Evolutionary conservation across 2,113 vertebrate species (phyloP).

Genomic region (Rhombomys opimus): DNA sequence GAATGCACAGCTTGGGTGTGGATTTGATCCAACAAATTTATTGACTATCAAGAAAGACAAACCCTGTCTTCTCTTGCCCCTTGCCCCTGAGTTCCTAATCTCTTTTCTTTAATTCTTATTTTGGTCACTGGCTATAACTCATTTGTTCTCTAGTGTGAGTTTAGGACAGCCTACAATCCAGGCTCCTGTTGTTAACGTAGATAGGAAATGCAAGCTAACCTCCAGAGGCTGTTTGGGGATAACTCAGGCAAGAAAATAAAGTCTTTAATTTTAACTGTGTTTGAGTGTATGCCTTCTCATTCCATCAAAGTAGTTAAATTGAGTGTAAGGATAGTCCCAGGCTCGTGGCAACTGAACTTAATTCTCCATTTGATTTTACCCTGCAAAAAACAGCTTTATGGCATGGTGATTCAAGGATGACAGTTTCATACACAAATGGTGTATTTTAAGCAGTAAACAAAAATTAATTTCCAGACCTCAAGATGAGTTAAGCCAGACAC

Average conservation of each 20-base stretch:
- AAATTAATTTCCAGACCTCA: slow-evolving; percentile 68
- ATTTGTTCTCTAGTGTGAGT: not conserved
- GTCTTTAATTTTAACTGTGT: slow-evolving; percentile 59
- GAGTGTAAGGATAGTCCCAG: slow-evolving; percentile 68
- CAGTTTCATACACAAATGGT: slow-evolving; percentile 74
- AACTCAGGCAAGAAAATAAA: slow-evolving; percentile 52
- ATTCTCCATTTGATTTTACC: slow-evolving; percentile 72
- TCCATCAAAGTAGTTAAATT: slow-evolving; percentile 70
- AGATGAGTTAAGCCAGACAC: slow-evolving; percentile 64
- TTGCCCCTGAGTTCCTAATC: slow-evolving; percentile 15
- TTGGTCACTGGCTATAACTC: not conserved
- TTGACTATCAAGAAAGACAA: slow-evolving; percentile 49
- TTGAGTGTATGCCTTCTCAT: slow-evolving; percentile 64
- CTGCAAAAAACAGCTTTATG: slow-evolving; percentile 73
- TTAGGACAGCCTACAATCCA: not conserved
- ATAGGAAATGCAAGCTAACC: slow-evolving; percentile 11
- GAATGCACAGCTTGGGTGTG: slow-evolving; percentile 35
- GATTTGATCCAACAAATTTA: slow-evolving; percentile 65
- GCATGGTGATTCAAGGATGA: slow-evolving; percentile 68
- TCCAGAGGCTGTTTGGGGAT: not conserved
- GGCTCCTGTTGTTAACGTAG: not conserved
- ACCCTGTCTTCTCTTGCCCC: slow-evolving; percentile 50
- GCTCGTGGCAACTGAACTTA: slow-evolving; percentile 69
- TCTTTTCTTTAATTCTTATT: slow-evolving; percentile 38
- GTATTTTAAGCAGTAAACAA: slow-evolving; percentile 79